Base-by-base conservation (phyloP, 2,888 invertebrate genomes). In the Drosophila suboccidentalis region DNA sequence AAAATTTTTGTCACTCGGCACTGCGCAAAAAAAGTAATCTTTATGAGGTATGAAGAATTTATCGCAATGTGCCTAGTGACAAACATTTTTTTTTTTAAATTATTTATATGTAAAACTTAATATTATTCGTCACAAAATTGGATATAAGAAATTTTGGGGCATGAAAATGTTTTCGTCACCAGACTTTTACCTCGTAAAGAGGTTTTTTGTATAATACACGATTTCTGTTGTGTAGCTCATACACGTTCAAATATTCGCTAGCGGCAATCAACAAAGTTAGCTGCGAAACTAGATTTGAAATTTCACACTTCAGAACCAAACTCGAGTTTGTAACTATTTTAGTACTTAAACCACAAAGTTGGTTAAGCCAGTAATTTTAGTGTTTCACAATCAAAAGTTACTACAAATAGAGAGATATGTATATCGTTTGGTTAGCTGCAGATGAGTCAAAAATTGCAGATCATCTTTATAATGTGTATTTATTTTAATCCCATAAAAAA, bases 231-330 rank as follows among this genome's bases (percentile, higher is more conserved):
- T 44, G 44, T 8, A 13, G 11, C 13, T 22, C 44, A 22, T 13
- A 13, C 44, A 44, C 22, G 3, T 44, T 44, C 22, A 13, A 22
- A 13, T 44, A 26, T 26, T 26, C 13, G 22, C 44, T 8, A 22
- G 44, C 6, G 44, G 44, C 44, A 44, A 19, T 44, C 44, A 44
- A 44, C 22, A 44, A 13, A 22, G 19, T 44, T 22, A 43, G 44
- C 22, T 13, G 44, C 11, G 44, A 44, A 44, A 26, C 44, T 44
- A 13, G 4, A 44, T 44, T 44, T 13, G 13, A 11, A 44, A 46
- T 46, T 46, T 26, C n/a, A 26, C 46, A 46, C 26, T 26, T 26
- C 8, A 46, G 6, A 29, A 29, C 8, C 8, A 29, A 26, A 46
- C 26, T 26, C n/a, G n/a, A 26, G 26, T 29, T 46, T 26, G 26